A percentile compares a stretch with the other conserved stretches of the same genome.
Evolutionary conservation across 2,113 vertebrate genomes (phyloP).

Genomic region (Anthoscopus minutus): DNA sequence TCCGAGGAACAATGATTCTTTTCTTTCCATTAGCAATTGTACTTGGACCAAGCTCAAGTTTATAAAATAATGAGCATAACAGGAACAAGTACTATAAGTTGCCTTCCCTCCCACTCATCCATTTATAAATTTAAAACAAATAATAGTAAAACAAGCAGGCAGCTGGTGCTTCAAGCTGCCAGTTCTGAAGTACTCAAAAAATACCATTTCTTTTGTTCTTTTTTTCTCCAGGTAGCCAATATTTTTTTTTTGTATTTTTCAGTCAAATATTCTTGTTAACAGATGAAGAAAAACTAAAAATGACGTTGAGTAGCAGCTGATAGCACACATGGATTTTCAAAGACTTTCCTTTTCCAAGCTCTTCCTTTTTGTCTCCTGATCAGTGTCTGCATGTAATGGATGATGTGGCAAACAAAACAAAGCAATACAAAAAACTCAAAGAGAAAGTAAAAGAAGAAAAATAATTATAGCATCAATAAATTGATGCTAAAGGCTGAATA

Average conservation of each 20-base stretch:
- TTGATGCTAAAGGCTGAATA: neutral
- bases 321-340: conserved; percentile 17
- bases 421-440: neutral
- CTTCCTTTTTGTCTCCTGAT: neutral
- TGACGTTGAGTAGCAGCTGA: neutral
- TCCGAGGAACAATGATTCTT: neutral
- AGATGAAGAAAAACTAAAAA: conserved; percentile 38
- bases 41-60: conserved; percentile 36
- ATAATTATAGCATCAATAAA: too few relatives aligned
- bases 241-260: conserved; percentile 50
- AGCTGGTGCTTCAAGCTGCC: conserved; percentile 57
- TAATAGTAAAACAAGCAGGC: conserved; percentile 58
- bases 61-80: conserved; percentile 42
- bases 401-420: neutral
- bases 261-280: conserved; percentile 21
- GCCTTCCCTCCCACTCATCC: conserved; percentile 48
- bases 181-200: conserved; percentile 19
- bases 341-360: neutral
- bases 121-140: conserved; percentile 66
- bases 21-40: conserved; percentile 18
- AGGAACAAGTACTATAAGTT: conserved; percentile 55
- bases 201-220: conserved; percentile 38
- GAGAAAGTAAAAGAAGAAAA: neutral
- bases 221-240: neutral
- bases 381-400: neutral